Evolutionary conservation across 2,113 vertebrate species (phyloP).

Genomic region (Corynorhinus townsendii): DNA sequence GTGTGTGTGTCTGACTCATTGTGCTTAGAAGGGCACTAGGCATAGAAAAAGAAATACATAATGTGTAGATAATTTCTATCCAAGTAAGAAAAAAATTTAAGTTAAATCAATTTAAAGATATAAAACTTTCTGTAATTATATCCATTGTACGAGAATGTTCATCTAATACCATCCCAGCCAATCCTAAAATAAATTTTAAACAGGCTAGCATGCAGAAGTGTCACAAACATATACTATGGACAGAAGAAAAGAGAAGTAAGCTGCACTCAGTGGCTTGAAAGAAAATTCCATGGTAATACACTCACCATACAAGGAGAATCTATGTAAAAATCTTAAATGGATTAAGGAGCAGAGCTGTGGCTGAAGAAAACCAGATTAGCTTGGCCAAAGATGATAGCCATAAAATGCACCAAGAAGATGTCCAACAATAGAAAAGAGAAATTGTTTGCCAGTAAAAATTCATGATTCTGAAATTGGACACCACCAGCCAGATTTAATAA

Average conservation of each 20-base stretch:
- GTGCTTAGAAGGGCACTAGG: not conserved
- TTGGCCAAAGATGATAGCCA: slow-evolving; percentile 51
- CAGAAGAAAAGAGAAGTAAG: not conserved
- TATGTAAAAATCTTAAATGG: slow-evolving; percentile 52
- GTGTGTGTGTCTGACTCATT: not conserved
- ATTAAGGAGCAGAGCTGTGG: slow-evolving; percentile 63
- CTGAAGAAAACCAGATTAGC: slow-evolving; percentile 65
- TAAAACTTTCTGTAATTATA: not conserved
- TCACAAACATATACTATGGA: not conserved
- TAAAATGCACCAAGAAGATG: slow-evolving; percentile 60
- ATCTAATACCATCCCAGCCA: not conserved
- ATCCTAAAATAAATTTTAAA: not conserved
- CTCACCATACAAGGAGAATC: slow-evolving; percentile 44
- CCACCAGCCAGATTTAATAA: slow-evolving; percentile 61
- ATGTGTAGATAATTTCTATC: not conserved
- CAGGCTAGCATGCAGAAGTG: not conserved
- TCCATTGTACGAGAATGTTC: not conserved
- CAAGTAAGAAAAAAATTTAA: not conserved
- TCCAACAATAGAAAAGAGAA: slow-evolving; percentile 43
- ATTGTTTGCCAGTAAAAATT: slow-evolving; percentile 59
- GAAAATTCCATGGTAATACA: not conserved
- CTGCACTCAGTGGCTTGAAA: not conserved
- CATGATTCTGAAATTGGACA: slow-evolving; percentile 53
- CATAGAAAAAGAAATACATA: not conserved
- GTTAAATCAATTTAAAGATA: not conserved